These are phyloP conservation scores for Danio aesculapii DNA, from an alignment of 2,797 vertebrate genomes.

Conservation along the genomic window DNA sequence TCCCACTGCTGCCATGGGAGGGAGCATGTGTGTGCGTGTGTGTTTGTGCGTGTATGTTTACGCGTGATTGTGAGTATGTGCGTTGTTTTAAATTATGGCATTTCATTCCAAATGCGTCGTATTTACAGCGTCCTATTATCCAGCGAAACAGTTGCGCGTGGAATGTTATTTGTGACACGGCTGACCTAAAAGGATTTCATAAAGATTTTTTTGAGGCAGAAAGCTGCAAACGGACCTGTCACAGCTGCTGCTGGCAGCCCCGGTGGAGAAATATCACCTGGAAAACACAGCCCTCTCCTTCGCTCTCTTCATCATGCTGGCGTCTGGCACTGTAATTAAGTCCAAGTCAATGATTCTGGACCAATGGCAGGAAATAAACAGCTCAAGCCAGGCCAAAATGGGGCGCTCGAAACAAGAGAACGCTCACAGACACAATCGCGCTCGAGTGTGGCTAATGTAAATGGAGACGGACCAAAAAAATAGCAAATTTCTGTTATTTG, in stretches of 20 bases:
- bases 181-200: slow-evolving; percentile 99
- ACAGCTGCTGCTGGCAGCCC: slow-evolving; percentile 99
- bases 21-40: slow-evolving; percentile 67
- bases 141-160: slow-evolving; percentile 98
- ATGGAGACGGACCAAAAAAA: slow-evolving; percentile 28
- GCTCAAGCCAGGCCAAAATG: slow-evolving; percentile 89
- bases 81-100: slow-evolving; percentile 98
- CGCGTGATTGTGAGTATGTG: slow-evolving; percentile 38
- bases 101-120: slow-evolving; percentile 99
- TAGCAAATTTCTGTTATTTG: slow-evolving; percentile 43
- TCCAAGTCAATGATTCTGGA: slow-evolving; percentile 99
- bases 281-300: slow-evolving; percentile 95
- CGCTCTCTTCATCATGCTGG: slow-evolving; percentile 95
- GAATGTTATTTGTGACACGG: slow-evolving; percentile 99
- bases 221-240: slow-evolving; percentile 83
- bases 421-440: slow-evolving; percentile 37
- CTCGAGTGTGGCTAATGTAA: slow-evolving; percentile 43
- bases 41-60: slow-evolving; percentile 31
- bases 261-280: slow-evolving; percentile 99
- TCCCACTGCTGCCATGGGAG: slow-evolving; percentile 94
- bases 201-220: slow-evolving; percentile 86
- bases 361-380: slow-evolving; percentile 98
- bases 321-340: slow-evolving; percentile 99
- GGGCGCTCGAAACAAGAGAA: slow-evolving; percentile 52
- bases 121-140: slow-evolving; percentile 99